These are phyloP conservation scores for Amphiura filiformis DNA, from an alignment of 35 echinoderm and acorn worm species.

Conservation along the genomic window DNA sequence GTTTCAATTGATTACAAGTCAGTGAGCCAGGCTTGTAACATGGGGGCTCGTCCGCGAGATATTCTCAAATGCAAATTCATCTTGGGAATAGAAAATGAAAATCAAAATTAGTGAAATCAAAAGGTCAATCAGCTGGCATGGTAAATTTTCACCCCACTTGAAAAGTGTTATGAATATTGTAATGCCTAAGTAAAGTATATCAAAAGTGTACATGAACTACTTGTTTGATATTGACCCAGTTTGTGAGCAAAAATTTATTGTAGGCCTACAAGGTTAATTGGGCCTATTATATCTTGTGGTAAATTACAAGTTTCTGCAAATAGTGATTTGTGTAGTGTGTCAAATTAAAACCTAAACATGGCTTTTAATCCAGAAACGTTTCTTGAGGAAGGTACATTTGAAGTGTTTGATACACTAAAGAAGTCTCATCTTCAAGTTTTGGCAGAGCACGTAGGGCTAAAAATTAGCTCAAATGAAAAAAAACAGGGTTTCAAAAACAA, in stretches of 20 bases:
- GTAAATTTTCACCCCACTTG: not conserved
- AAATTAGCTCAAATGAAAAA: not conserved
- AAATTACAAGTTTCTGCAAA: not conserved
- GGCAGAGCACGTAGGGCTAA: not conserved
- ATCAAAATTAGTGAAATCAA: too few relatives aligned
- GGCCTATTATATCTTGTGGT: not conserved
- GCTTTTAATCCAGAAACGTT: not conserved
- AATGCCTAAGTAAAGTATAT: not conserved
- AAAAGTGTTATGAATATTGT: not conserved
- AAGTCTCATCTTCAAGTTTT: not conserved
- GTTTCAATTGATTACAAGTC: too few relatives aligned
- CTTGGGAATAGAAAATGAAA: not conserved
- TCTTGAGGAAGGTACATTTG: not conserved
- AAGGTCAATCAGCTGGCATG: too few relatives aligned
- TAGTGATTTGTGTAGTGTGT: not conserved
- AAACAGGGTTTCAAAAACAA: not conserved
- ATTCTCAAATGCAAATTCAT: not conserved
- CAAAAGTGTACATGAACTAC: not conserved
- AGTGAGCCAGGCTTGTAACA: too few relatives aligned
- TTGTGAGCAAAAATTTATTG: not conserved
- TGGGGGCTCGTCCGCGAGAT: not conserved
- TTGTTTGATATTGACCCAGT: not conserved
- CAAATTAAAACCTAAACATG: not conserved
- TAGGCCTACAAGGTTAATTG: not conserved
- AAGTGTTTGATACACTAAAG: not conserved